Conservation (phyloP, 2,113 vertebrate species). For the Stigmatopora argus region DNA sequence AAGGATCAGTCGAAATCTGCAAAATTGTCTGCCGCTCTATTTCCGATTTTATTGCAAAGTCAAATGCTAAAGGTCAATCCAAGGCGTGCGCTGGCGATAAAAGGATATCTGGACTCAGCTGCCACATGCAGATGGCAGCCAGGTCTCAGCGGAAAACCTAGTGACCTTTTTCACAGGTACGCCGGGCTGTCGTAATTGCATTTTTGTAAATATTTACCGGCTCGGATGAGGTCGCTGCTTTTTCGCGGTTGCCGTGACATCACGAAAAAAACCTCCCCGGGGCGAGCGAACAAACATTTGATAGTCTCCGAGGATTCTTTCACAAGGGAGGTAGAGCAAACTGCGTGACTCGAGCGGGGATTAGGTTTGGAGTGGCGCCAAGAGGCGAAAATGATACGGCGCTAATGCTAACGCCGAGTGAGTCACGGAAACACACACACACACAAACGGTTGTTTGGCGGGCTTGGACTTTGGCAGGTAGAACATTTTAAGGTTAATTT, state of each 20-base stretch:
- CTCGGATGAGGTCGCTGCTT: constrained; percentile 22
- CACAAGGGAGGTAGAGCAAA: constrained; percentile 16
- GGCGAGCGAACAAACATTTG: constrained; percentile 44
- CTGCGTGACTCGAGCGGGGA: constrained; percentile 23
- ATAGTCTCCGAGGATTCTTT: constrained; percentile 29
- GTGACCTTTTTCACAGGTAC: constrained; percentile 47
- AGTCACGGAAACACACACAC: constrained; percentile 25
- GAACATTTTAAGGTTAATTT: constrained; percentile 24
- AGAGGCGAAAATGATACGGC: constrained; percentile 28
- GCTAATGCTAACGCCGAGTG: constrained; percentile 32
- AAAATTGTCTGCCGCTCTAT: neutral
- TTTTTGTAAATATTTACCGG: constrained; percentile 55
- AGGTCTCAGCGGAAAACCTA: constrained; percentile 9
- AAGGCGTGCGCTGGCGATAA: constrained; percentile 17
- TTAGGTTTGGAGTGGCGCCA: constrained; percentile 38
- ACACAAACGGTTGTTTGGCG: constrained; percentile 38
- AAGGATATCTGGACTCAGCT: constrained; percentile 17
- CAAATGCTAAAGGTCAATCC: constrained; percentile 37
- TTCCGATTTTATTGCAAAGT: neutral
- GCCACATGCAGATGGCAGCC: constrained; percentile 33
- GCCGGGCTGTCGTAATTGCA: constrained; percentile 27
- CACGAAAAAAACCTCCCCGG: constrained; percentile 17
- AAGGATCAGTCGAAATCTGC: neutral
- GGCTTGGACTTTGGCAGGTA: constrained; percentile 39
- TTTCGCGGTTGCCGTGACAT: constrained; percentile 36